A percentile compares a stretch with the other conserved stretches of the same genome.
Evolutionary conservation across 2,797 vertebrate genomes (phyloP).

Genomic region (Remorina albescens): DNA sequence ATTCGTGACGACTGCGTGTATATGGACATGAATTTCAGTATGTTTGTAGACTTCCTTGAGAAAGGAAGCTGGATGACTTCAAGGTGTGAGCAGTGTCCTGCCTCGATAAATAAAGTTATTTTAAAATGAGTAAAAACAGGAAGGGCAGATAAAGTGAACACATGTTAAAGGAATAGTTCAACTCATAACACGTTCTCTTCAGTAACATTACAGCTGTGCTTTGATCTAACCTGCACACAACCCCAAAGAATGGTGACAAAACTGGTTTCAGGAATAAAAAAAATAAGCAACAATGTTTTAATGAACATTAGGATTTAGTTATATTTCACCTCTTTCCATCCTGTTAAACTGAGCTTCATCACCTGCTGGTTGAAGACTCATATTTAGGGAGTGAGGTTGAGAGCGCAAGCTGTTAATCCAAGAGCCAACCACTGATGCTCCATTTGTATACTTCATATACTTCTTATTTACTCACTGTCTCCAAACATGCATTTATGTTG

Average conservation of each 20-base stretch:
- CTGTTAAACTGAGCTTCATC: not conserved
- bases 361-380: not conserved
- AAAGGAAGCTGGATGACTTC: not conserved
- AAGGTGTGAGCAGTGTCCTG: not conserved
- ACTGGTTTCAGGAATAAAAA: too few relatives aligned
- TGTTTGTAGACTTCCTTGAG: not conserved
- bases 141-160: not conserved
- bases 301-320: not conserved
- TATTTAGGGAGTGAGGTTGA: too few relatives aligned
- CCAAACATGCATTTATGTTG: not conserved
- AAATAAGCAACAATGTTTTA: not conserved
- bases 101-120: not conserved
- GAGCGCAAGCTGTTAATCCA: not conserved
- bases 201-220: too few relatives aligned
- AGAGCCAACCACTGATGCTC: not conserved
- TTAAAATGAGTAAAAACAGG: not conserved
- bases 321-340: too few relatives aligned
- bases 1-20: slow-evolving; percentile 18
- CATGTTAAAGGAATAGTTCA: too few relatives aligned
- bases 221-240: not conserved
- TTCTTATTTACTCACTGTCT: not conserved
- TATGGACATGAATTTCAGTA: not conserved
- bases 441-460: not conserved
- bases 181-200: too few relatives aligned
- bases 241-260: too few relatives aligned